Percentiles rank a stretch among this genome's conserved stretches.
Conservation (phyloP, 2,113 vertebrate species). For the Vulpes ferrilata region DNA sequence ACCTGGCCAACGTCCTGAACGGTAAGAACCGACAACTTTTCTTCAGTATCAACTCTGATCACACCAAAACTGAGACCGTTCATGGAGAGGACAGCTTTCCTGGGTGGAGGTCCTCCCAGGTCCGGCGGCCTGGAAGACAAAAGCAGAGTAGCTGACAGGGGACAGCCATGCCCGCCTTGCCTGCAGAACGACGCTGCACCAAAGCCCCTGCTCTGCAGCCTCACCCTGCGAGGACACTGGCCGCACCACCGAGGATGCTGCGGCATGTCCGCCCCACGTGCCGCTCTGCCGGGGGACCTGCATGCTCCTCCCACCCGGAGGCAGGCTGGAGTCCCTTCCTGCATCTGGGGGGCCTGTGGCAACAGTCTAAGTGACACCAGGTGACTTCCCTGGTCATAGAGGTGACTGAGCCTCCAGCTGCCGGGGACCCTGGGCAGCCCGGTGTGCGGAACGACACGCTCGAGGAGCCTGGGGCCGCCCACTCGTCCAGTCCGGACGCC, state of each 20-base stretch:
- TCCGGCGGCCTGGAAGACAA: slow-evolving; percentile 92
- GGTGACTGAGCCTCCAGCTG: neutral
- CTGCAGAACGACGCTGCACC: neutral
- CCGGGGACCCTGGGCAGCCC: neutral
- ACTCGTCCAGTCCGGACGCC: neutral
- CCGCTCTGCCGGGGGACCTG: neutral
- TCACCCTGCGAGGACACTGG: neutral
- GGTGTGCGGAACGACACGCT: neutral
- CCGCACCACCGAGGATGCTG: neutral
- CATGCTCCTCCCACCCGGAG: neutral
- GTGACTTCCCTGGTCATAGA: neutral
- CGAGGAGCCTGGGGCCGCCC: neutral
- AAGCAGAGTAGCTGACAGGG: neutral
- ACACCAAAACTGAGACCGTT: slow-evolving; percentile 94
- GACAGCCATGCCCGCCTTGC: neutral
- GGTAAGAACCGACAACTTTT: slow-evolving; percentile 96
- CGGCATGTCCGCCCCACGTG: accelerated
- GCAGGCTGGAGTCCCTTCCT: neutral
- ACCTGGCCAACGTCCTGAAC: slow-evolving; percentile 98
- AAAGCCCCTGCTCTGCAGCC: neutral
- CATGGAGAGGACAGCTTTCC: slow-evolving; percentile 97
- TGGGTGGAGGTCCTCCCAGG: slow-evolving; percentile 93
- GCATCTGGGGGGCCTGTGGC: neutral
- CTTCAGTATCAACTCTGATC: slow-evolving; percentile 96
- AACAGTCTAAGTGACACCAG: neutral